Evolutionary conservation across 2,888 invertebrate species (phyloP).

Genomic region (Cerastoderma edule): DNA sequence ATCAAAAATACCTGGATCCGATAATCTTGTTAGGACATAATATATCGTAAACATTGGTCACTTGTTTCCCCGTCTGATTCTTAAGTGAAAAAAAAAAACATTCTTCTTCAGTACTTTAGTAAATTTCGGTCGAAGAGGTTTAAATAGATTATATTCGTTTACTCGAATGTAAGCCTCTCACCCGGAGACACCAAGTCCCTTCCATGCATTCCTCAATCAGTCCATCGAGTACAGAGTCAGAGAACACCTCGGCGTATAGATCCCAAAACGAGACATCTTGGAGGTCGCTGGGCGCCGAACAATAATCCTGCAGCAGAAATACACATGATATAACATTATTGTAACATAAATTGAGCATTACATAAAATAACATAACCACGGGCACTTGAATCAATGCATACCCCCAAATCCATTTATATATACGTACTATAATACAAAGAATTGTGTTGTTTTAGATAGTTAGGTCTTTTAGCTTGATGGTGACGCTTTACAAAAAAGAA

Average conservation of each 20-base stretch:
- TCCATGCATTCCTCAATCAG: constrained; percentile 51
- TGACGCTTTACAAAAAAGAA: too few species aligned
- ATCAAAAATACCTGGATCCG: neutral
- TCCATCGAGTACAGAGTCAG: constrained; percentile 58
- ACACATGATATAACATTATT: too few species aligned
- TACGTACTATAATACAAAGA: too few species aligned
- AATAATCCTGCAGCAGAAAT: too few species aligned
- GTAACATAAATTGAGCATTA: too few species aligned
- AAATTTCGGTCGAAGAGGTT: neutral
- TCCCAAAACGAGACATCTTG: constrained; percentile 63
- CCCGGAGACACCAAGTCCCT: constrained; percentile 63
- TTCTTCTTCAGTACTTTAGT: neutral
- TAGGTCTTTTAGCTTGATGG: neutral
- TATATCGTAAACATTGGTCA: neutral
- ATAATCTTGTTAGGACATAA: neutral
- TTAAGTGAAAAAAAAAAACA: neutral
- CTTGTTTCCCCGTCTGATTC: neutral
- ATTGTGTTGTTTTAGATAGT: neutral
- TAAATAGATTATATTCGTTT: neutral
- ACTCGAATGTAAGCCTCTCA: neutral
- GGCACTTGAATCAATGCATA: too few species aligned
- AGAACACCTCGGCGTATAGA: constrained; percentile 58
- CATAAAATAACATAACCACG: too few species aligned
- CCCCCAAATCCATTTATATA: too few species aligned
- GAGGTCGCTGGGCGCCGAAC: constrained; percentile 43